Conservation (phyloP, 2,113 vertebrate species). For the Nycticryphes semicollaris region DNA sequence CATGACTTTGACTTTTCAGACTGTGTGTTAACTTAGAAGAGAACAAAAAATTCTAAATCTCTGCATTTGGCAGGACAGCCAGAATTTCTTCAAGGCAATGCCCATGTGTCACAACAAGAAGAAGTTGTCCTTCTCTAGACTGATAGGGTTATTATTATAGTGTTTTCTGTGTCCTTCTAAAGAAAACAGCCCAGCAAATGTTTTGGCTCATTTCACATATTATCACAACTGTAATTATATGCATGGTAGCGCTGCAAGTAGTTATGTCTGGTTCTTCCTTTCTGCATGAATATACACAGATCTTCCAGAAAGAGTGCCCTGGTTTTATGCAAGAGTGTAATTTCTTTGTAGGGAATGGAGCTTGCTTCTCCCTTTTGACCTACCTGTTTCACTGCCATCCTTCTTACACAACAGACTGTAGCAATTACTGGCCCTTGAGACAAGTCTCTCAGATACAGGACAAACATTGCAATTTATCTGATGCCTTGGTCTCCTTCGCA, state of each 20-base stretch:
- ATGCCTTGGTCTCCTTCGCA: not conserved
- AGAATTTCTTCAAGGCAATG: not conserved
- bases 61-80: not conserved
- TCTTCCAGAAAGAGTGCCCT: constrained; percentile 46
- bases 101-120: not conserved
- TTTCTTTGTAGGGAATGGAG: constrained; percentile 54
- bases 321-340: constrained; percentile 70
- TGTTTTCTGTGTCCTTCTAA: not conserved
- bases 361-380: not conserved
- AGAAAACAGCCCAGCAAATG: constrained; percentile 25
- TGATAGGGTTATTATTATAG: constrained; percentile 17
- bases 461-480: not conserved
- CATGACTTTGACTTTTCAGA: not conserved
- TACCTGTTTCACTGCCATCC: constrained; percentile 40
- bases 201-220: constrained; percentile 42
- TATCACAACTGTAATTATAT: constrained; percentile 58
- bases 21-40: not conserved
- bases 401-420: not conserved
- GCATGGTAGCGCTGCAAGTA: constrained; percentile 8
- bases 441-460: not conserved
- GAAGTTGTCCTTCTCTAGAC: not conserved
- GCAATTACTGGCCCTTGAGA: constrained; percentile 32
- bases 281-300: constrained; percentile 25
- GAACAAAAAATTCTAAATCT: not conserved
- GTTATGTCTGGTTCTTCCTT: constrained; percentile 40